phyloP scores from a whole-genome alignment of 2,888 invertebrate species.

The Marasmarcha lunaedactyla region DNA sequence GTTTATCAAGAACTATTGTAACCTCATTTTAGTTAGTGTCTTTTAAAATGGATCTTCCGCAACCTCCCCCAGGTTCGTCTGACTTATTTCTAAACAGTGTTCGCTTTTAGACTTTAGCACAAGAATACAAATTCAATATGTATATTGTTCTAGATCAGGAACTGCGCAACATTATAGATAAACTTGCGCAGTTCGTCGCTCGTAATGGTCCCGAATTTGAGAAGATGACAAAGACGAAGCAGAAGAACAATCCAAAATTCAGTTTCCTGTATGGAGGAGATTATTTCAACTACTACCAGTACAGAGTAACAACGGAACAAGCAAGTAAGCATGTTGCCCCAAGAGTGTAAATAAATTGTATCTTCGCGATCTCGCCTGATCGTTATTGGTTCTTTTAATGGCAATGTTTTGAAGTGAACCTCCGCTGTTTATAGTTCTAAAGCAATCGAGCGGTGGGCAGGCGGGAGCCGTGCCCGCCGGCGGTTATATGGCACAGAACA shows the following conservation, averaged over 20 bases:
- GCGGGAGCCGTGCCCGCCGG: constrained; percentile 60
- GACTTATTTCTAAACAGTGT: no score
- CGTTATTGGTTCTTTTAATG: constrained; percentile 48
- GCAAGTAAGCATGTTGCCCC: constrained; percentile 78
- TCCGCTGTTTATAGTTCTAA: constrained; percentile 79
- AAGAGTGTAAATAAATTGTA: constrained; percentile 20
- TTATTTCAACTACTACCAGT: constrained; percentile 95
- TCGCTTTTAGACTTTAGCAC: constrained; percentile 6
- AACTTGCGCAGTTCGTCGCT: constrained; percentile 98
- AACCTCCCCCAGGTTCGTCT: constrained; percentile 72
- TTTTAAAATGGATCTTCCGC: constrained; percentile 66
- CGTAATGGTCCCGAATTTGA: constrained; percentile 99
- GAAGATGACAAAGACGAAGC: constrained; percentile 98
- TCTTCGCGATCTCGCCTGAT: constrained; percentile 40
- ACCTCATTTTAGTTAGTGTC: constrained; percentile 40
- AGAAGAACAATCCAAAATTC: constrained; percentile 97
- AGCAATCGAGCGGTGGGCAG: constrained; percentile 74
- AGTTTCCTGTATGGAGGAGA: constrained; percentile 97
- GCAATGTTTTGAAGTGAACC: constrained; percentile 63
- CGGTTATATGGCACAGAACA: constrained; percentile 69
- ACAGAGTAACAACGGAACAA: constrained; percentile 95
- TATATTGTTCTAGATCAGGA: constrained; percentile 80
- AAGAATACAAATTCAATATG: neutral
- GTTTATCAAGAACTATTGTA: constrained; percentile 18
- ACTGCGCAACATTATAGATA: constrained; percentile 97